Evolutionary conservation across 2,113 vertebrate genomes (phyloP), one percentile per base, ranked within the genome.

Genomic region (Triplophysa rosa): DNA sequence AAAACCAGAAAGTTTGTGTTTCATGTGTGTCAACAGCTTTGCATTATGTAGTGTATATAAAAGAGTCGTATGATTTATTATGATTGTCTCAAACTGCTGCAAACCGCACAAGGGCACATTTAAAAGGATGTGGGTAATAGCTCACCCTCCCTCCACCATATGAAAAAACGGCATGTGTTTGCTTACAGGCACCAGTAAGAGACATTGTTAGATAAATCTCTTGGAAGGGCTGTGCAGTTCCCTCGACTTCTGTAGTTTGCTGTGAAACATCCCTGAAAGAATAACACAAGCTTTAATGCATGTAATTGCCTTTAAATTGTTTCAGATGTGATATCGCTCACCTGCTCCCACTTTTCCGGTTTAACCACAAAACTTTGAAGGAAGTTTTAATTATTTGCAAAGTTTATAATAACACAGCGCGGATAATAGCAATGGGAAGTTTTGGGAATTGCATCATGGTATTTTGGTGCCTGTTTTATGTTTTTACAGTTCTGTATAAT

Each of bases 241-340:
- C 74, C 74, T 78, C 37, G 66, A 59, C 49, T 67, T 79, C 37
- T 61, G 62, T 17, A 8, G 45, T 40, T 65, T 64, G 8, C 69
- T 73, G 56, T 62, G 42, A n/a, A 61, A 70, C 69, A 64, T 37
- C 67, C 19, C 56, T 42, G 26, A 29, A 61, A 67, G 67, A 79
- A 82, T 65, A 58, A 40, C 75, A 73, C 10, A 29, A 40, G 68
- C 49, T 79, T 82, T 13, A 1, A 12, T 45, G 42, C 10, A 59
- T 29, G 19, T 11, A 7, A 23, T 19, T 54, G 29, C 37, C 37
- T 52, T 69, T 29, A 52, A 58, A 11, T 79, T 23, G 65, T 75
- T 83, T 80, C 42, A 14, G 37, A 59, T 76, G 47, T 80, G 78
- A 58, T 64, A 75, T 65, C 76, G 33, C 71, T 65, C 78, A 80